Percentiles rank a stretch among this genome's conserved stretches.
Evolutionary conservation across 2,888 invertebrate genomes (phyloP).

Genomic region (Himalopsyche anomala): DNA sequence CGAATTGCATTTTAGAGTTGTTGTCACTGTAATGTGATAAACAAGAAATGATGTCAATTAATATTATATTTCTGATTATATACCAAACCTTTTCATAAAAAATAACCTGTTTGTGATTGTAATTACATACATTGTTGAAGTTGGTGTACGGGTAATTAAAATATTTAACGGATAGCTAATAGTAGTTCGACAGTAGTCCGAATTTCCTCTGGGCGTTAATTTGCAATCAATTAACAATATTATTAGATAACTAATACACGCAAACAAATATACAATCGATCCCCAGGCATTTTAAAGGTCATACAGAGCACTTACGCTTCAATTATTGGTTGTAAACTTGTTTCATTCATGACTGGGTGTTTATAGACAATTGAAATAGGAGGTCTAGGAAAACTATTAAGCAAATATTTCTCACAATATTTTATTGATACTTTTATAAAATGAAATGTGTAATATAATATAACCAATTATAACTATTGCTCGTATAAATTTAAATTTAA

Average conservation of each 20-base stretch:
- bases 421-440: too few species aligned
- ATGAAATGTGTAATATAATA: too few species aligned
- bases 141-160: neutral
- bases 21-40: neutral
- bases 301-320: too few species aligned
- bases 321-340: too few species aligned
- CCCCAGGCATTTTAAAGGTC: too few species aligned
- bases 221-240: neutral
- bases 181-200: neutral
- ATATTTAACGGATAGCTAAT: neutral
- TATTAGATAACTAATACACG: neutral
- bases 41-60: slow-evolving; percentile 4
- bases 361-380: too few species aligned
- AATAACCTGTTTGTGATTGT: neutral
- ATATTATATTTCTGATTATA: neutral
- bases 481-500: too few species aligned
- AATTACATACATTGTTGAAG: neutral
- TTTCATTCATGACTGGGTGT: too few species aligned
- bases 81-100: neutral
- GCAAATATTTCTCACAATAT: too few species aligned
- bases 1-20: slow-evolving; percentile 10
- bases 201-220: neutral
- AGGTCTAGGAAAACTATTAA: too few species aligned
- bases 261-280: too few species aligned
- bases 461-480: too few species aligned